phyloP scores from a whole-genome alignment of 2,797 vertebrate species.

The Tangara arthus region DNA sequence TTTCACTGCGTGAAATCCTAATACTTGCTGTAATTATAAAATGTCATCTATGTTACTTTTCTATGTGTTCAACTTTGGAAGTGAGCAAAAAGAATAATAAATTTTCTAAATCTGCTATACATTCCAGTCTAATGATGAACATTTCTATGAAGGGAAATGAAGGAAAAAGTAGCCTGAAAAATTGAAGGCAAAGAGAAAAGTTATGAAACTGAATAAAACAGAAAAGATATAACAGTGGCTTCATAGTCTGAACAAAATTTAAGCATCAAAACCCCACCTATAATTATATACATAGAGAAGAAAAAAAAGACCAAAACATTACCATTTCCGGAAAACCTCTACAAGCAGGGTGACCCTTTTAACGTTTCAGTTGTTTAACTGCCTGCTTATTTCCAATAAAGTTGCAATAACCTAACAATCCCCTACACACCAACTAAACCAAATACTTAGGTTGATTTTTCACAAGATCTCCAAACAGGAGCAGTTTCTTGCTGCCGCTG shows the following conservation, averaged over 20 bases:
- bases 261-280: rapidly evolving
- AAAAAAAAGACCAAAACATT: not conserved
- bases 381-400: not conserved
- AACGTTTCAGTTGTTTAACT: not conserved
- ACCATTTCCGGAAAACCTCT: not conserved
- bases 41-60: not conserved
- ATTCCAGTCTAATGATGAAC: not conserved
- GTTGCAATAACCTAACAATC: not conserved
- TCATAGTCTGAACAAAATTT: not conserved
- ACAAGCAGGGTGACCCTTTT: not conserved
- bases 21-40: not conserved
- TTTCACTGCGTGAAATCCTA: not conserved
- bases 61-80: not conserved
- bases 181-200: not conserved
- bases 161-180: not conserved
- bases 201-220: not conserved
- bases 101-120: not conserved
- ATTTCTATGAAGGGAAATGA: not conserved
- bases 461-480: not conserved
- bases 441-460: not conserved
- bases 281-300: rapidly evolving
- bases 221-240: not conserved
- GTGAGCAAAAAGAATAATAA: not conserved
- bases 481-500: not conserved
- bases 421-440: rapidly evolving